phyloP scores from a whole-genome alignment of 2,797 vertebrate species.

The Gymnoscopelus braueri region DNA sequence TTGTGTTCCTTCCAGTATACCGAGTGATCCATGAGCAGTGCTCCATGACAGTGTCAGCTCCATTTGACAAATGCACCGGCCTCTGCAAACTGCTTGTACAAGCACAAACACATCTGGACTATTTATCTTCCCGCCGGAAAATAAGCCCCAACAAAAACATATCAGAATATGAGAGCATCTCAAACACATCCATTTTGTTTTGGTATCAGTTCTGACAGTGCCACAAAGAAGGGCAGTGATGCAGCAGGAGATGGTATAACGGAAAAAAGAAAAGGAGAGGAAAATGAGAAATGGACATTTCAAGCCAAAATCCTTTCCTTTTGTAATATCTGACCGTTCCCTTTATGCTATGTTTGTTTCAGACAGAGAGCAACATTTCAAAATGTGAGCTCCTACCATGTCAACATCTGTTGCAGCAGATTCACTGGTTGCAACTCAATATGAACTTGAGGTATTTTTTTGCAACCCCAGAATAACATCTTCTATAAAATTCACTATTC shows the following conservation, averaged over 20 bases:
- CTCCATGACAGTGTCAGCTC: constrained; percentile 62
- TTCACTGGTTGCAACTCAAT: constrained; percentile 12
- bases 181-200: constrained; percentile 70
- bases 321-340: constrained; percentile 66
- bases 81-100: constrained; percentile 75
- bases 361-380: constrained; percentile 48
- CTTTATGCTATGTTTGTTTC: constrained; percentile 55
- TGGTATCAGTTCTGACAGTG: constrained; percentile 71
- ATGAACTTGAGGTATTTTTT: not conserved
- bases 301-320: constrained; percentile 66
- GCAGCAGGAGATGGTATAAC: constrained; percentile 61
- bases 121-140: constrained; percentile 77
- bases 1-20: constrained; percentile 39
- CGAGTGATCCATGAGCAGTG: constrained; percentile 62
- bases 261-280: constrained; percentile 27
- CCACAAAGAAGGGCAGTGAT: constrained; percentile 23
- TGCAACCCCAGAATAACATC: no score
- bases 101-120: constrained; percentile 81
- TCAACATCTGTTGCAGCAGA: constrained; percentile 47
- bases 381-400: constrained; percentile 42
- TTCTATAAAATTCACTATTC: no score
- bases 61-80: constrained; percentile 73
- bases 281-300: constrained; percentile 65
- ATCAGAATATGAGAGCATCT: constrained; percentile 73
- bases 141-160: constrained; percentile 35